Evolutionary conservation across 2,888 invertebrate species (phyloP).

Genomic region (Euzetes globulus): DNA sequence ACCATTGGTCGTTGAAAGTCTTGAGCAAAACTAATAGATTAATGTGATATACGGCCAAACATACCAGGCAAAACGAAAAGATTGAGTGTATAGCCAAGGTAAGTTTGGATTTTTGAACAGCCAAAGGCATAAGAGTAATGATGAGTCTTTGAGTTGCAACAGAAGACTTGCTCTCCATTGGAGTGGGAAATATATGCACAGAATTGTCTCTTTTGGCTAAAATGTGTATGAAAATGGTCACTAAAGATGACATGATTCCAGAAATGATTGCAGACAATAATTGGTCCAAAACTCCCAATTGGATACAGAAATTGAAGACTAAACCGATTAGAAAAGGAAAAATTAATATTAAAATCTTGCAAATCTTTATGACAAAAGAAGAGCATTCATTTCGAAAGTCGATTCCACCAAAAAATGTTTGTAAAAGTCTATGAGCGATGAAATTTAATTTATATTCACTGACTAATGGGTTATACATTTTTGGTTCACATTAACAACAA

Average conservation of each 20-base stretch:
- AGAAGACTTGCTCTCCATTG: neutral
- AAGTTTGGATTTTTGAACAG: neutral
- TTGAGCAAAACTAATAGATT: neutral
- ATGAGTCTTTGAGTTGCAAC: neutral
- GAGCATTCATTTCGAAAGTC: neutral
- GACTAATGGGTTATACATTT: slow-evolving; percentile 32
- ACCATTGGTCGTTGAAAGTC: slow-evolving; percentile 7
- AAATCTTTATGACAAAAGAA: neutral
- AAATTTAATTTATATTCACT: slow-evolving; percentile 32
- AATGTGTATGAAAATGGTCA: neutral
- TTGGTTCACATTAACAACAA: neutral
- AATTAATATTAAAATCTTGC: neutral
- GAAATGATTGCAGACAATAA: neutral
- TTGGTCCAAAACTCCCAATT: neutral
- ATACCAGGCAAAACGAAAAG: neutral
- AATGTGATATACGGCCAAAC: neutral
- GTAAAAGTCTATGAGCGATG: slow-evolving; percentile 24
- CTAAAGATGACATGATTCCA: neutral
- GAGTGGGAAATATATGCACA: neutral
- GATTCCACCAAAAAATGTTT: slow-evolving; percentile 32
- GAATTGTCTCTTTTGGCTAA: neutral
- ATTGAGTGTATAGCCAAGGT: neutral
- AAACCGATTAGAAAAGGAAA: neutral
- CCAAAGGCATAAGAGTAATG: neutral
- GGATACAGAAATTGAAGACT: neutral